Evolutionary conservation across 2,113 vertebrate species (phyloP), one percentile per base, ranked within the genome.

Genomic region (Pterophyllum scalare): DNA sequence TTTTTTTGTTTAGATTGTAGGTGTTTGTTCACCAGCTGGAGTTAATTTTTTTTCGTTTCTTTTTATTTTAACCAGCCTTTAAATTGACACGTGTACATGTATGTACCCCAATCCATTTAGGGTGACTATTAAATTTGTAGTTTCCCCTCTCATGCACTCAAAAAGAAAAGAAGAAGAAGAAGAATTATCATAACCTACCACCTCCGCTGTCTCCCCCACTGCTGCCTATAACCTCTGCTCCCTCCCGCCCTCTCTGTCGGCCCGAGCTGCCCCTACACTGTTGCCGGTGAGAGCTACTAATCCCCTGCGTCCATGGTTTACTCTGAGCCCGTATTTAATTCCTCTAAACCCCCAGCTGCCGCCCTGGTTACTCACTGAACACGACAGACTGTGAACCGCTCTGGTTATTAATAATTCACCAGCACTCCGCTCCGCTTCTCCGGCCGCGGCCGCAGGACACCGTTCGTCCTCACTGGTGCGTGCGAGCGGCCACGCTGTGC

Each of bases 361-460:
- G 92, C 93, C 93, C 95, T 93, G 95, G 91, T 95, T 94, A 89
- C 94, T 94, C 93, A 86, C 93, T 93, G 93, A 94, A 84, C 91
- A 88, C 95, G 94, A 95, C 96, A 96, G 95, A 94, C 95, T 95
- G 96, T 74, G 93, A 93, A 88, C 91, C 94, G 94, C 93, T 93
- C 91, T 59, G 91, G 92, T 94, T 95, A 96, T 96, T 96, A 96
- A 96, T 96, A 96, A 96, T 96, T 96, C 94, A 96, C 93, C 92
- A 93, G 88, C 90, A 86, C 90, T 90, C 82, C 89, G 85, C 89
- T 90, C 78, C 89, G 87, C 88, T 93, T 59, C 93, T 93, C 92
- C 94, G 89, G 82, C 93, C 90, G 89, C 90, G 94, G 90, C 92
- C 86, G 81, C 93, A 87, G 89, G 88, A 89, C 88, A 87, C 83